Conservation (phyloP, 30 jellyfish, hydroid and myxozoan genomes). For the Aurelia aurita complex sp. Pacific region DNA sequence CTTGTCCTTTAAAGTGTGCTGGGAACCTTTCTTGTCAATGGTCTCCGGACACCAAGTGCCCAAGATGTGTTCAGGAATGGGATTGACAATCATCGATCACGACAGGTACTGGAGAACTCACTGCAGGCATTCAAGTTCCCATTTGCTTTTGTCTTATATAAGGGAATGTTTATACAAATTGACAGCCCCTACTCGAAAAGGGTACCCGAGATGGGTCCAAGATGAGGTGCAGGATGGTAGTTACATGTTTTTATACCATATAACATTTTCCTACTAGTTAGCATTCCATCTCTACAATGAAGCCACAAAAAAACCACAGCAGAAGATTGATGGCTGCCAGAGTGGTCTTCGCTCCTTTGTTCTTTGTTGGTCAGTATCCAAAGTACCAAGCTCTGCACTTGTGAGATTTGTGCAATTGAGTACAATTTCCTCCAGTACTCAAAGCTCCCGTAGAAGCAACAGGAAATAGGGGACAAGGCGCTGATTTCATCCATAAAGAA, state of each 20-base stretch:
- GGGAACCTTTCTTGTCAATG: background rate
- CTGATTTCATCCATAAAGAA: background rate
- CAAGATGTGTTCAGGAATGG: background rate
- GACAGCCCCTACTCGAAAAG: background rate
- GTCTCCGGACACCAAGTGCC: background rate
- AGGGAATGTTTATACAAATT: background rate
- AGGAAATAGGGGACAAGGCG: slow-evolving; percentile 1
- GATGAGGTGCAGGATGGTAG: background rate
- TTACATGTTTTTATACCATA: background rate
- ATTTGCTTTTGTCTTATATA: background rate
- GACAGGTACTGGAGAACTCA: background rate
- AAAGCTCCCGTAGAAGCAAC: background rate
- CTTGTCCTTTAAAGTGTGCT: background rate
- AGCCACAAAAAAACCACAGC: background rate
- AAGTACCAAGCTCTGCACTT: background rate
- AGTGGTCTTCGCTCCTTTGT: slow-evolving; percentile 2
- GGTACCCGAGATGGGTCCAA: background rate
- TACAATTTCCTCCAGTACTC: background rate
- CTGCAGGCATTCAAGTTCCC: background rate
- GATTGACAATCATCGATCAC: background rate
- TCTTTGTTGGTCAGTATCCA: background rate
- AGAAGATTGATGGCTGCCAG: background rate
- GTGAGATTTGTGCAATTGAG: background rate
- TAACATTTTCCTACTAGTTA: background rate
- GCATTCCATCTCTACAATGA: background rate